phyloP scores from a whole-genome alignment of 2,113 vertebrate genomes.

The Euleptes europaea region DNA sequence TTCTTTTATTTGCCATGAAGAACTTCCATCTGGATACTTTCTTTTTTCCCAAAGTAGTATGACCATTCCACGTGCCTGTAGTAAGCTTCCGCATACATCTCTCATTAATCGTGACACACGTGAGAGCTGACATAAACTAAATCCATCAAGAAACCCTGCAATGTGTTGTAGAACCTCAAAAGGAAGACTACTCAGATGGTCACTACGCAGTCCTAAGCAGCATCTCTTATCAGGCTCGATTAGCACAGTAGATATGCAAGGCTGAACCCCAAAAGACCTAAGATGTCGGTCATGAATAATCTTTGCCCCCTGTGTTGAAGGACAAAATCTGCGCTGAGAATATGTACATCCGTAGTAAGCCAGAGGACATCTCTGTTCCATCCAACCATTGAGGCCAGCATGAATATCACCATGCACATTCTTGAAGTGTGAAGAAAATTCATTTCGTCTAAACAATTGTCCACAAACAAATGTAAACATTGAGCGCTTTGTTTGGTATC shows the following conservation, averaged over 20 bases:
- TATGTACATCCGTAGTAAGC: conserved; percentile 98
- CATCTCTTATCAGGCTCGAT: conserved; percentile 75
- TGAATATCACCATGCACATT: conserved; percentile 98
- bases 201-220: conserved; percentile 73
- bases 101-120: conserved; percentile 93
- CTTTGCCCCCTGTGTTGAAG: conserved; percentile 85
- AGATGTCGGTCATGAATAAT: conserved; percentile 92
- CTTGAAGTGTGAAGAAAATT: conserved; percentile 96
- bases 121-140: conserved; percentile 95
- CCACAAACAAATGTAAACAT: conserved; percentile 98
- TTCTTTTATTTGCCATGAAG: conserved; percentile 93
- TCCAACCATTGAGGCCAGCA: conserved; percentile 97
- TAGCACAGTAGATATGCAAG: conserved; percentile 75
- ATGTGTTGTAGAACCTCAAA: conserved; percentile 93
- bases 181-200: conserved; percentile 90
- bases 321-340: conserved; percentile 93
- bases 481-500: conserved; percentile 97
- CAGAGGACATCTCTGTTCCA: conserved; percentile 96
- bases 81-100: conserved; percentile 93
- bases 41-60: conserved; percentile 92
- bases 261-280: conserved; percentile 91
- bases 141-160: conserved; percentile 94
- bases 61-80: conserved; percentile 94
- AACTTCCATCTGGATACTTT: conserved; percentile 73
- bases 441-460: conserved; percentile 93